Evolutionary conservation across 2,797 vertebrate genomes (phyloP).

Genomic region (Onychomys arenicola): DNA sequence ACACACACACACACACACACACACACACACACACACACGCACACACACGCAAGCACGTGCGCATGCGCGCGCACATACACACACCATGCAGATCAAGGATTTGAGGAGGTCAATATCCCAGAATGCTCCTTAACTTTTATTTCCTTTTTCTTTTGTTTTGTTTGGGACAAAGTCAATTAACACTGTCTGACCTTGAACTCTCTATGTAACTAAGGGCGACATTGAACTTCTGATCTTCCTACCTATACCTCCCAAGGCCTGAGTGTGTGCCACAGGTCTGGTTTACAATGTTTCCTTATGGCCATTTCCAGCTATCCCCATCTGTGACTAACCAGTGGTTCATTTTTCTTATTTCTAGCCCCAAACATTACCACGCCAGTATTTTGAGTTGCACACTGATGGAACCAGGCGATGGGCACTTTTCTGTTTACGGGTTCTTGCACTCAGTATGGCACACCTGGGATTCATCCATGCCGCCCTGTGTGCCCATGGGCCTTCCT

Average conservation of each 20-base stretch:
- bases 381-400: constrained; percentile 20
- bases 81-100: neutral
- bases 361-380: neutral
- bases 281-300: neutral
- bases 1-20: neutral
- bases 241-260: neutral
- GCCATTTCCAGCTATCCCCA: neutral
- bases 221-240: neutral
- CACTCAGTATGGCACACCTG: neutral
- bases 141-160: neutral
- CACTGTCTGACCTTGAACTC: neutral
- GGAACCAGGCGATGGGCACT: neutral
- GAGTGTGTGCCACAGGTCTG: neutral
- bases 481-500: neutral
- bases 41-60: neutral
- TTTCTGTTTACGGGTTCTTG: neutral
- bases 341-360: neutral
- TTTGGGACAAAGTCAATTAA: neutral
- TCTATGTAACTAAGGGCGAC: neutral
- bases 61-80: neutral
- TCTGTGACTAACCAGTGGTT: neutral
- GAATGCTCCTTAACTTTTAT: neutral
- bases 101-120: neutral
- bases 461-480: neutral
- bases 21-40: neutral